phyloP scores from a whole-genome alignment of 2,888 invertebrate genomes.

The Peribatodes rhomboidaria region DNA sequence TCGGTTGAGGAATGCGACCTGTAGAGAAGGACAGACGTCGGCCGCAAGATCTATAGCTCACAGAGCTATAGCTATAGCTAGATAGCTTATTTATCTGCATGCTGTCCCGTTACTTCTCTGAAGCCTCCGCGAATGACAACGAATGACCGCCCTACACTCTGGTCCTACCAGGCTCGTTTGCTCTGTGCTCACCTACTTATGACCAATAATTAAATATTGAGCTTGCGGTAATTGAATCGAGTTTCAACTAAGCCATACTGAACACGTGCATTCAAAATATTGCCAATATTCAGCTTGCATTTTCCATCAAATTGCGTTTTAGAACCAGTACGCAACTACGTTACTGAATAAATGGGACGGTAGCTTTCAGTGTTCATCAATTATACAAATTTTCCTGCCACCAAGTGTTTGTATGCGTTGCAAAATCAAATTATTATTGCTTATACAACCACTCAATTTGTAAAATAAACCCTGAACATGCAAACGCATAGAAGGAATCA shows the following conservation, averaged over 20 bases:
- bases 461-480: neutral
- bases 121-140: too few relatives aligned
- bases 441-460: neutral
- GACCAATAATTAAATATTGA: neutral
- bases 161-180: too few relatives aligned
- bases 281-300: constrained; percentile 7
- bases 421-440: neutral
- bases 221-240: neutral
- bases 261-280: constrained; percentile 1
- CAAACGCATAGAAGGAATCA: neutral
- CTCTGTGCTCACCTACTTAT: neutral
- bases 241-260: neutral
- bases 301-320: neutral
- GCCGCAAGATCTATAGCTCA: too few relatives aligned
- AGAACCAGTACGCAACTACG: neutral
- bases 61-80: too few relatives aligned
- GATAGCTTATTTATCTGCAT: too few relatives aligned
- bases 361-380: constrained; percentile 5
- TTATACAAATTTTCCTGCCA: constrained; percentile 6
- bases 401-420: constrained; percentile 1
- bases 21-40: too few relatives aligned
- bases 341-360: neutral
- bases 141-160: too few relatives aligned
- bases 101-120: too few relatives aligned
- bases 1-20: too few relatives aligned